A percentile compares a stretch with the other conserved stretches of the same genome.
These are phyloP conservation scores for Globodera ellingtonae DNA, from an alignment of 1,140 invertebrate genomes.

Conservation along the genomic window DNA sequence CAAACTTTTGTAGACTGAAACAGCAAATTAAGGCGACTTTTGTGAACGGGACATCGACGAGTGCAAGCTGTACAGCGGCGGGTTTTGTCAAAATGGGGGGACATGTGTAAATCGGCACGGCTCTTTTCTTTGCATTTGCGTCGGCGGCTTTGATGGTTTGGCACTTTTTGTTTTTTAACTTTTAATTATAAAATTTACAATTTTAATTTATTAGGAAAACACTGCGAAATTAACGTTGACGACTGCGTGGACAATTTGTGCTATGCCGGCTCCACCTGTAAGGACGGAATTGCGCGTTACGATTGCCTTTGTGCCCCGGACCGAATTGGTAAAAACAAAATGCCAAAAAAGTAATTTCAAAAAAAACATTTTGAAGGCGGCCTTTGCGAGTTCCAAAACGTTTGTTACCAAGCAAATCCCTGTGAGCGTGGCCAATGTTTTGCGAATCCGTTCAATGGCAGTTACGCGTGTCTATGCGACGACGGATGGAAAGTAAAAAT, in stretches of 20 bases:
- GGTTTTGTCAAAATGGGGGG: slow-evolving; percentile 80
- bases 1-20: not conserved
- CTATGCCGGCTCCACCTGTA: slow-evolving; percentile 84
- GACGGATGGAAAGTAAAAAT: slow-evolving; percentile 32
- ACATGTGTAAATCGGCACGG: slow-evolving; percentile 84
- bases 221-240: slow-evolving; percentile 27
- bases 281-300: slow-evolving; percentile 92
- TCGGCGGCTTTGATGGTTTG: slow-evolving; percentile 78
- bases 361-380: slow-evolving; percentile 8
- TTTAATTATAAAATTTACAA: not conserved
- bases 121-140: slow-evolving; percentile 85
- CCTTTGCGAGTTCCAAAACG: slow-evolving; percentile 47
- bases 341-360: not conserved
- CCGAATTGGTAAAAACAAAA: slow-evolving; percentile 70
- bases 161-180: slow-evolving; percentile 31
- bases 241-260: slow-evolving; percentile 44
- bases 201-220: not conserved
- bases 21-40: slow-evolving; percentile 71
- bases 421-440: slow-evolving; percentile 34
- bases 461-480: slow-evolving; percentile 35
- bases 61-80: slow-evolving; percentile 79
- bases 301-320: slow-evolving; percentile 91
- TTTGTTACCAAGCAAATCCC: slow-evolving; percentile 20
- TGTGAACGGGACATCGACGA: slow-evolving; percentile 88
- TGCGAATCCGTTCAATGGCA: slow-evolving; percentile 20